A percentile compares a stretch with the other conserved stretches of the same genome.
Conservation (phyloP, 2,113 vertebrate species). For the Crotalus helleri region DNA sequence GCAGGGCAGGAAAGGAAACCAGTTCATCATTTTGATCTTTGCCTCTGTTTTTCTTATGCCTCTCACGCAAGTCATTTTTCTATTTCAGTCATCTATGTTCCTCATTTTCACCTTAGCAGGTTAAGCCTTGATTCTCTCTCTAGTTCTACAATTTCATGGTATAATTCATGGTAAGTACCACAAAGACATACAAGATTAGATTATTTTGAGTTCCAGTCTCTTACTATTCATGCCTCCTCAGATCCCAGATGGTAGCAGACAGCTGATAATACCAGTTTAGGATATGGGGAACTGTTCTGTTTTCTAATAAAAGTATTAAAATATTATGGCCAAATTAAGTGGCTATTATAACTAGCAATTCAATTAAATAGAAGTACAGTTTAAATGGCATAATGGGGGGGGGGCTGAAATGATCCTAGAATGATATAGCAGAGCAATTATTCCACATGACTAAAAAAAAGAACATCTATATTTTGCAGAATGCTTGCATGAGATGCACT, state of each 20-base stretch:
- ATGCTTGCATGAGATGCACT: background rate
- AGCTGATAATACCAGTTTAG: background rate
- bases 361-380: background rate
- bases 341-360: background rate
- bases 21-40: slow-evolving; percentile 22
- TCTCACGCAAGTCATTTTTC: slow-evolving; percentile 12
- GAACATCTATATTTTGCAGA: background rate
- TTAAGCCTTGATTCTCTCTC: background rate
- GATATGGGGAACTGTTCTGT: background rate
- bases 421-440: background rate
- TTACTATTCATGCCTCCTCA: background rate
- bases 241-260: background rate
- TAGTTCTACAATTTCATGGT: background rate
- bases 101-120: slow-evolving; percentile 18
- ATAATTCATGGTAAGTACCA: background rate
- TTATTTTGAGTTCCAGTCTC: no score
- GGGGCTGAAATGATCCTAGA: background rate
- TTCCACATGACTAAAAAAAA: background rate
- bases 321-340: background rate
- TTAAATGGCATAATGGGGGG: background rate
- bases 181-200: background rate
- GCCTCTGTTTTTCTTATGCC: slow-evolving; percentile 9
- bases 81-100: slow-evolving; percentile 11
- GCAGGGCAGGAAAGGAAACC: slow-evolving; percentile 2
- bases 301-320: background rate